Base-by-base conservation (phyloP, 1,140 invertebrate genomes). In the Phocides pigmalion region DNA sequence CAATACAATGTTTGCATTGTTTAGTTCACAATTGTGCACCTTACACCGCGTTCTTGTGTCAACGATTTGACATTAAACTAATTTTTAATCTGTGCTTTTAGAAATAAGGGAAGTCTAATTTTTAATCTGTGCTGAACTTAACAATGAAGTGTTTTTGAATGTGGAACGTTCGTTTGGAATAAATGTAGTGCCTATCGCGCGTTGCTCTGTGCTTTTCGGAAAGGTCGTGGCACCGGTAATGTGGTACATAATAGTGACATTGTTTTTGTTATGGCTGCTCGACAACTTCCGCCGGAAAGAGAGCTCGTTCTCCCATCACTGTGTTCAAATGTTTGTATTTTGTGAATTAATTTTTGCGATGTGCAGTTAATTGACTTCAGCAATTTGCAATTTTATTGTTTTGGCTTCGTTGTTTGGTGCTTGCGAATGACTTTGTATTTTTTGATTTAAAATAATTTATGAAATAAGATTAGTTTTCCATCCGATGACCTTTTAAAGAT, bases 191-290 rank as follows among this genome's bases (percentile, higher is more conserved):
- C 61, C 67, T 69, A 16, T 62, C 66, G 64, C 56, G 70, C 69
- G 68, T 47, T 78, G 54, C 63, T 71, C 73, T 78, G 73, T 71
- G 72, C 51, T 70, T 68, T 64, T 74, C 69, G 69, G 62, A 74
- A 74, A 68, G 73, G 73, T 76, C 63, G 62, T 66, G 66, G 66
- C 66, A 56, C 59, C 62, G 41, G 67, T 71, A 37, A 86, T 87
- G 84, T 87, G 82, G 84, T 82, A 77, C 62, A 72, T 83, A 66
- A 71, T 82, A 50, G 74, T 83, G 76, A 73, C 76, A 67, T 79
- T 87, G 79, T 76, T 81, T 77, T 64, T 87, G 70, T 74, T 87
- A 79, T 87, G 84, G 84, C 76, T 84, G 72, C 50, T 81, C 67
- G 82, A 82, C 67, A 76, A 63, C 51, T 81, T 82, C 81, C 79